Conservation (phyloP, 2,888 invertebrate species). For the Polyploca ridens region DNA sequence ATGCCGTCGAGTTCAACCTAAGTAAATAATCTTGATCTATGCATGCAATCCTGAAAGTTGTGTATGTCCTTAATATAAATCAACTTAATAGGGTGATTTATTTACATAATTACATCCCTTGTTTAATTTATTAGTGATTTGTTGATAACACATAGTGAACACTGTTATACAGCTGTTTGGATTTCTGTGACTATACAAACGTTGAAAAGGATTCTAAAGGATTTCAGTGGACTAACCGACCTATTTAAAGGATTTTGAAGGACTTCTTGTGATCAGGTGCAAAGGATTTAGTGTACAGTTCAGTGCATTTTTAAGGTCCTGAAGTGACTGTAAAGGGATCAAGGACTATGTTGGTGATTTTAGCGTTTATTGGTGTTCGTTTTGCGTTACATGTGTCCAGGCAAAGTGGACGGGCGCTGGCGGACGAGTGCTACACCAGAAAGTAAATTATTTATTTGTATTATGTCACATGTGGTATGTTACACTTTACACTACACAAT, state of each 20-base stretch:
- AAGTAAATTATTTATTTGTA: constrained; percentile 60
- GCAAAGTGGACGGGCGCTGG: constrained; percentile 74
- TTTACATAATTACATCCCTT: neutral
- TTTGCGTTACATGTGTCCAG: constrained; percentile 78
- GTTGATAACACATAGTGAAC: neutral
- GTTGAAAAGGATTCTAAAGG: neutral
- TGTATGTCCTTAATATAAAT: neutral
- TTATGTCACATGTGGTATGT: constrained; percentile 47
- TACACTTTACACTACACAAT: constrained; percentile 8
- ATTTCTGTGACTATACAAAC: neutral
- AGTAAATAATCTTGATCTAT: neutral
- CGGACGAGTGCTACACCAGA: constrained; percentile 80
- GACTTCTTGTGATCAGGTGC: neutral
- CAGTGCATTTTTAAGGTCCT: neutral
- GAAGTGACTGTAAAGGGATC: constrained; percentile 38
- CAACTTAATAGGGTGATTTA: neutral
- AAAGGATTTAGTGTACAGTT: neutral
- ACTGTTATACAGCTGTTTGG: neutral
- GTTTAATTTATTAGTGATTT: neutral
- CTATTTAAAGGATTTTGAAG: neutral
- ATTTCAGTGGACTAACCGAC: neutral
- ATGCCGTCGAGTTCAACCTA: constrained; percentile 5
- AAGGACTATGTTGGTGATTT: constrained; percentile 75
- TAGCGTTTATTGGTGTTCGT: constrained; percentile 77
- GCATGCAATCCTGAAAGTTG: neutral